Conservation (phyloP, 2,797 vertebrate genomes). For the Notoglanidium macrostoma region DNA sequence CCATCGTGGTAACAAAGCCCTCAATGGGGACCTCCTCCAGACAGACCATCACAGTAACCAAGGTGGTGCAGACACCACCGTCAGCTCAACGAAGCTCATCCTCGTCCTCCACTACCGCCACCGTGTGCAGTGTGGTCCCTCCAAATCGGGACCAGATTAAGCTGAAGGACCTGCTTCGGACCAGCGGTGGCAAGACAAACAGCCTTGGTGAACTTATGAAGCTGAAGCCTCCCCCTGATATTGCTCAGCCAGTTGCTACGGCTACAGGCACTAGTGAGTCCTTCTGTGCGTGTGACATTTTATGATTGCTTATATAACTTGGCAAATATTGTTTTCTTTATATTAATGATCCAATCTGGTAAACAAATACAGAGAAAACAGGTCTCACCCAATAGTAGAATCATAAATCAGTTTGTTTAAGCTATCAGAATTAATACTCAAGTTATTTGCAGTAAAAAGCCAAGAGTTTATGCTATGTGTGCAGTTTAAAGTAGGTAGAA, state of each 20-base stretch:
- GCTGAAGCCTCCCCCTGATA: conserved; percentile 93
- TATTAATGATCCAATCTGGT: not conserved
- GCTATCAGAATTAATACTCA: not conserved
- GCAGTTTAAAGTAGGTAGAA: not conserved
- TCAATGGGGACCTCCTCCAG: conserved; percentile 84
- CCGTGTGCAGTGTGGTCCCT: conserved; percentile 80
- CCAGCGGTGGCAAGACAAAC: conserved; percentile 62
- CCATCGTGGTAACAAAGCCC: conserved; percentile 89
- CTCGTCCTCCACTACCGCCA: conserved; percentile 69
- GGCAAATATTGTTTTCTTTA: not conserved
- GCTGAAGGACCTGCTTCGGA: conserved; percentile 87
- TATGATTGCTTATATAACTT: not conserved
- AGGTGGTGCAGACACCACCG: conserved; percentile 89
- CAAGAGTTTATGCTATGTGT: not conserved
- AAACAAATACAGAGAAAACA: not conserved
- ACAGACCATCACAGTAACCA: conserved; percentile 94
- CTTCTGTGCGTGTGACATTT: not conserved
- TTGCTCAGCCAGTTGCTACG: conserved; percentile 94
- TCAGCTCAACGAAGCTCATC: conserved; percentile 81
- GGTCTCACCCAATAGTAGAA: not conserved
- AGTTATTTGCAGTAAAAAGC: not conserved
- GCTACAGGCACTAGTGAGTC: conserved; percentile 88
- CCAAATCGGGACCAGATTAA: conserved; percentile 92
- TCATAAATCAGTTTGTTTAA: not conserved
- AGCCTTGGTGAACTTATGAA: conserved; percentile 99